Base-by-base conservation (phyloP, 2,113 vertebrate species). In the Procavia capensis region DNA sequence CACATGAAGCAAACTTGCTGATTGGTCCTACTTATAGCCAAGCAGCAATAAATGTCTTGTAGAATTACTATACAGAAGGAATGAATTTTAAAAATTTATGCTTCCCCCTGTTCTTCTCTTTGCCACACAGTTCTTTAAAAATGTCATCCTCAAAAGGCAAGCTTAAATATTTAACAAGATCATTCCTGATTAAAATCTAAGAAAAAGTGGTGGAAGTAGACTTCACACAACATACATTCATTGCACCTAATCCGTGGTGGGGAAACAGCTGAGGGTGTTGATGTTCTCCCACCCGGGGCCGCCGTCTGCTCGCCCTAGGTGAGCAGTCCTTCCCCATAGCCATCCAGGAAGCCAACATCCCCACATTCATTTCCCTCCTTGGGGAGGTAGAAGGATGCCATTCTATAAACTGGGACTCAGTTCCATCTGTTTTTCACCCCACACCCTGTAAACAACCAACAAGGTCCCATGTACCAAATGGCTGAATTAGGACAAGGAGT, bases 91-190 rank as follows among this genome's bases (percentile, higher is more conserved):
- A 87, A 94, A 82, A 81, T 72, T 25, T 4, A 64, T 41, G 70
- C 54, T 74, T 93, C 43, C 36, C 34, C 2, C 0, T 66, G 74
- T 90, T 83, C 81, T 88, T 93, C 81, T 59, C 85, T 59, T 86
- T 5, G 9, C 41, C 72, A 29, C 36, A 1, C 9, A 4, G 50
- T 78, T 57, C 80, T 83, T 92, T 36, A 95, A 95, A 72, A 95
- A 85, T 24, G 47, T 45, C 59, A 2, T 9, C 17, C 61, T 93
- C 80, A 81, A 70, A 66, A 85, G 47, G 72, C 57, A 5, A 10
- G 61, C 87, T 85, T 17, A 93, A 95, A 88, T 88, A 81, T 95
- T 88, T 75, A 91, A 76, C n/a, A 63, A 36, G 88, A 45, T 57
- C 84, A 24, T 88, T 70, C 74, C 74, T 72, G 74, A 91, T 93